Percentiles rank a stretch among this genome's conserved stretches.
phyloP scores from a whole-genome alignment of 2,113 vertebrate genomes.

The Tor tambroides region DNA sequence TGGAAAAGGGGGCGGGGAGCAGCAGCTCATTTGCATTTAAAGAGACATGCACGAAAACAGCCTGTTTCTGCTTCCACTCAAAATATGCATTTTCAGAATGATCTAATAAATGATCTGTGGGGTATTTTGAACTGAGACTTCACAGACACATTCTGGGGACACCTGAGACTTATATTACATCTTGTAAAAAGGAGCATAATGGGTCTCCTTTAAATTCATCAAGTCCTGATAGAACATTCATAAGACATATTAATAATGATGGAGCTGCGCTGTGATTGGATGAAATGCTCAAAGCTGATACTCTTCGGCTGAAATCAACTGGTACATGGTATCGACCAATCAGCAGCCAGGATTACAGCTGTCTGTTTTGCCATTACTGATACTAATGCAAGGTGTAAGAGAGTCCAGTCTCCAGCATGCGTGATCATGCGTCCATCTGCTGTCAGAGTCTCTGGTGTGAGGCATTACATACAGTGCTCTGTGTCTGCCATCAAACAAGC shows the following conservation, averaged over 20 bases:
- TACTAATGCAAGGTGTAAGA: no score
- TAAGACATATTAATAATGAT: background rate
- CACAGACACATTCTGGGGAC: no score
- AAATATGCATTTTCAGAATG: no score
- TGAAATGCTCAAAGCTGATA: background rate
- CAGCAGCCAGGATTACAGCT: background rate
- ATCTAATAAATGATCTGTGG: no score
- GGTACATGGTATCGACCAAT: background rate
- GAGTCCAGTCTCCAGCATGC: background rate
- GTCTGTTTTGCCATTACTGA: background rate
- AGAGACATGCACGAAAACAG: no score
- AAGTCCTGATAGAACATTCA: background rate
- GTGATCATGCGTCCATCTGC: background rate
- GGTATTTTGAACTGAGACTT: no score
- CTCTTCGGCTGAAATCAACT: background rate
- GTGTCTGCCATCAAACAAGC: background rate
- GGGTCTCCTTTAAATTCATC: no score
- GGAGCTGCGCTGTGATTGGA: background rate
- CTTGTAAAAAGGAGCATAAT: no score
- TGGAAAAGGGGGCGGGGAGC: no score
- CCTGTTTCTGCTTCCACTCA: no score
- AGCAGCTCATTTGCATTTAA: no score
- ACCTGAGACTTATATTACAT: no score
- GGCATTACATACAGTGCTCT: background rate
- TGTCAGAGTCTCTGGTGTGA: background rate